Conservation (phyloP, 2,113 vertebrate species). For the Charadrius vociferus region DNA sequence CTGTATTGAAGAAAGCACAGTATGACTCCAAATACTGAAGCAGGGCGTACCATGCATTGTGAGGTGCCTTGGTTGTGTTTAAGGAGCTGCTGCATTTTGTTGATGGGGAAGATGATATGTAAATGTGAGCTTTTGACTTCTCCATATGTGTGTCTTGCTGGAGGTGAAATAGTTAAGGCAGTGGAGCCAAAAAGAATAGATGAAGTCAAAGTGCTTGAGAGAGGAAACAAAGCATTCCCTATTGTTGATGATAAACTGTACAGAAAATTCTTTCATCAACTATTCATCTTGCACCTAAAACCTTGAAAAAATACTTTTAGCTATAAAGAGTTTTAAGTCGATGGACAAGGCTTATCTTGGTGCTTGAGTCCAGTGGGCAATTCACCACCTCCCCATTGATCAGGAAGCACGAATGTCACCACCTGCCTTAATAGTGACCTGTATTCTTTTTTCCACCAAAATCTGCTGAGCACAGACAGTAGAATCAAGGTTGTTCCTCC, state of each 20-base stretch:
- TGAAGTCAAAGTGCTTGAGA: neutral
- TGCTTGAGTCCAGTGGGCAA: neutral
- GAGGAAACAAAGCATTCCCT: neutral
- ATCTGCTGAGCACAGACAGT: neutral
- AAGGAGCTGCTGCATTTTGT: neutral
- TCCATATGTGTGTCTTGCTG: neutral
- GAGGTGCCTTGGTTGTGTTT: neutral
- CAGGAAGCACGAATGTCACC: neutral
- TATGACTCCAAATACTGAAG: neutral
- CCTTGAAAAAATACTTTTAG: neutral
- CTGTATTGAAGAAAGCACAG: neutral
- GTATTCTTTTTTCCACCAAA: neutral
- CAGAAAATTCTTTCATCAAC: neutral
- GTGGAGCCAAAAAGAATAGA: neutral
- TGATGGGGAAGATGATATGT: neutral
- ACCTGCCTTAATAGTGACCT: neutral
- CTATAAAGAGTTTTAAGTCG: neutral
- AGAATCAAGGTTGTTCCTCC: neutral
- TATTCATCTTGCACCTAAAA: constrained; percentile 5
- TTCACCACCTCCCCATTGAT: neutral
- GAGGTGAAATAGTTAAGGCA: neutral
- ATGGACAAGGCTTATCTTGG: neutral
- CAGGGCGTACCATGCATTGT: rapidly evolving
- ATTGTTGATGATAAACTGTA: neutral
- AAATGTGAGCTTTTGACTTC: neutral